Evolutionary conservation across 2,888 invertebrate genomes (phyloP).

Genomic region (Orthonevra nobilis): DNA sequence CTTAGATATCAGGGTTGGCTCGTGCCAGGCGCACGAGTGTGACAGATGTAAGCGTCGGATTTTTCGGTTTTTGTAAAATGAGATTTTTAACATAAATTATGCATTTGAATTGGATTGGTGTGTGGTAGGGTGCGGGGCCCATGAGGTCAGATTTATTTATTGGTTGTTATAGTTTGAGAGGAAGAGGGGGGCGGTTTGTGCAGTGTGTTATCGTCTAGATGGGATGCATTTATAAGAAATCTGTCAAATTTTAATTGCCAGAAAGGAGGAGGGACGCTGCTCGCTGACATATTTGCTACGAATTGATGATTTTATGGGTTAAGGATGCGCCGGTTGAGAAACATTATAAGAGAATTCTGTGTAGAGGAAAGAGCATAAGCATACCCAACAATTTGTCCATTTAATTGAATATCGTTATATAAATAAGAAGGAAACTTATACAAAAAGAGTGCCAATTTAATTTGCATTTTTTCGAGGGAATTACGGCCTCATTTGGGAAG

Average conservation of each 20-base stretch:
- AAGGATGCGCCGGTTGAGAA: no score
- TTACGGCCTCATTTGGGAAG: no score
- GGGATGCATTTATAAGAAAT: constrained; percentile 20
- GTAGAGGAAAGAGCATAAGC: no score
- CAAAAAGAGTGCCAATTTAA: no score
- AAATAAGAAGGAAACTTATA: no score
- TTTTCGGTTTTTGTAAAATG: constrained; percentile 66
- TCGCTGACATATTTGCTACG: constrained; percentile 8
- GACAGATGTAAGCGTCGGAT: constrained; percentile 69
- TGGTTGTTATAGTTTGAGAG: constrained; percentile 36
- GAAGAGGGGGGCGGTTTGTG: constrained; percentile 6
- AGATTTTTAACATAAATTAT: constrained; percentile 69
- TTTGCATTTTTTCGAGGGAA: no score
- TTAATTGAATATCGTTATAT: no score
- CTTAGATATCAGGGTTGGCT: constrained; percentile 20
- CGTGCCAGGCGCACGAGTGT: constrained; percentile 56
- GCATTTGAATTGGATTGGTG: constrained; percentile 51
- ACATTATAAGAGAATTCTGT: no score
- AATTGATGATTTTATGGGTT: constrained; percentile 25
- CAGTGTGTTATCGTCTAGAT: neutral
- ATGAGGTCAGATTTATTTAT: constrained; percentile 66
- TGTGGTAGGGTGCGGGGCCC: constrained; percentile 40
- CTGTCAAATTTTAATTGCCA: constrained; percentile 38
- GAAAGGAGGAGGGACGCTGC: constrained; percentile 14
- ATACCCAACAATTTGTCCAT: no score